Base-by-base conservation (phyloP, 2,888 invertebrate species). In the Lathronympha strigana region DNA sequence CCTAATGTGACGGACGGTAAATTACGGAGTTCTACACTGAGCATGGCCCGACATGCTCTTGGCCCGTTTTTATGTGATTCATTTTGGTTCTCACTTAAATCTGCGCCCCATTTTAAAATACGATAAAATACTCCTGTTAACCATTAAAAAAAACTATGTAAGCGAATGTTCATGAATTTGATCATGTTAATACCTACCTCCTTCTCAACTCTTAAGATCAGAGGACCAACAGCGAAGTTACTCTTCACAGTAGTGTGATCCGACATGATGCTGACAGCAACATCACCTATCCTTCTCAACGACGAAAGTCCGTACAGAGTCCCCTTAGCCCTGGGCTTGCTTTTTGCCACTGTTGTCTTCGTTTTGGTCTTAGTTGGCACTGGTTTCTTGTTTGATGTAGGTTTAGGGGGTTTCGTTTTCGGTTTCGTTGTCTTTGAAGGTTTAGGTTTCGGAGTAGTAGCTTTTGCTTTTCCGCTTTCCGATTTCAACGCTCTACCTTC, bases 221-320 rank as follows among this genome's bases (percentile, higher is more conserved):
- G 86, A 0, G 97, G 97, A 55, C 97, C 97, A 66, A 97, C 88
- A 21, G 95, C 94, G 80, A 97, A 97, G 83, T 95, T 96, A 61
- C 96, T 96, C 78, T 95, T 96, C 45, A 97, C 95, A 61, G 96
- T 97, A 2, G 97, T 97, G 76, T 96, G 95, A 76, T 95, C 94
- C 57, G 94, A 93, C 94, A 95, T 94, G 83, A 96, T 95, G 81
- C 95, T 95, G 51, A 97, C 96, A 61, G 94, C 93, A 6, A 97
- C 97, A 78, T 97, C 96, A 43, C 96, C 97, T 54, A 94, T 95
- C 76, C 97, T 93, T 78, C 95, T 95, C 75, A 97, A 85, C 13
- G 96, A 95, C 13, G 97, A 95, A 69, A 97, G 82, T 1, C 97
- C 97, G 69, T 95, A 97, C 47, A 97, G 87, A 0, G 96, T 97